These are phyloP conservation scores for Microctenopoma lineatum DNA, from an alignment of 2,797 vertebrate species.

Conservation along the genomic window DNA sequence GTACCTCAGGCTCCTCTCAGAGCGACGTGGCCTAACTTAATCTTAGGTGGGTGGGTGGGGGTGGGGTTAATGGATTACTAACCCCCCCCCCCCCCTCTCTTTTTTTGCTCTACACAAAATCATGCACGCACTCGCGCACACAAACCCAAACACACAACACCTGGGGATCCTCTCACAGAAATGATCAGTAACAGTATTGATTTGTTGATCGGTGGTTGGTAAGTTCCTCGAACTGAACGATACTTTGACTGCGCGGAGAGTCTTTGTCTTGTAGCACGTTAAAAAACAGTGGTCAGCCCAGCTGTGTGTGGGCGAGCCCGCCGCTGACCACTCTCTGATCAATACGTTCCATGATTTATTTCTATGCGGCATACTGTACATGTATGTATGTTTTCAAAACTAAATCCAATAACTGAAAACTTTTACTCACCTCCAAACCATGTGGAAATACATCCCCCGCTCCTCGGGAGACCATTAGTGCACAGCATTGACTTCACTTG, in stretches of 20 bases:
- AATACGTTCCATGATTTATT: slow-evolving; percentile 3
- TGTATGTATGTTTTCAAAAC: neutral
- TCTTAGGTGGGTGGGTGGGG: slow-evolving; percentile 73
- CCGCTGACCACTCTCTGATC: slow-evolving; percentile 2
- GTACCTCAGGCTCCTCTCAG: slow-evolving; percentile 72
- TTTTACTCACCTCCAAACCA: slow-evolving; percentile 3
- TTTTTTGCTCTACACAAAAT: slow-evolving; percentile 46
- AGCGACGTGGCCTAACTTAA: slow-evolving; percentile 81
- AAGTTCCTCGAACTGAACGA: slow-evolving; percentile 38
- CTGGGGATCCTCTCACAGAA: slow-evolving; percentile 30
- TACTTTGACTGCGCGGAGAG: slow-evolving; percentile 28
- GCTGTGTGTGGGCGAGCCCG: neutral
- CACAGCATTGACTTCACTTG: neutral
- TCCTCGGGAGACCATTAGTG: slow-evolving; percentile 1
- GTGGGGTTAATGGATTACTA: slow-evolving; percentile 83
- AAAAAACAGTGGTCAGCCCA: slow-evolving; percentile 4
- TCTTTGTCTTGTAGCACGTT: slow-evolving; percentile 9
- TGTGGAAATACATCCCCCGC: slow-evolving; percentile 5
- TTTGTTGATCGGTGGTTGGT: slow-evolving; percentile 38
- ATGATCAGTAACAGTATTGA: slow-evolving; percentile 44
- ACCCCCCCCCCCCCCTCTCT: slow-evolving; percentile 48
- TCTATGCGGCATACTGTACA: neutral
- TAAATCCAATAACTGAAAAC: slow-evolving; percentile 16
- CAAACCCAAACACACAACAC: slow-evolving; percentile 21
- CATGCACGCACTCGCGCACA: slow-evolving; percentile 16